Conservation (phyloP, 2,888 invertebrate genomes). For the Morpho achilles region DNA sequence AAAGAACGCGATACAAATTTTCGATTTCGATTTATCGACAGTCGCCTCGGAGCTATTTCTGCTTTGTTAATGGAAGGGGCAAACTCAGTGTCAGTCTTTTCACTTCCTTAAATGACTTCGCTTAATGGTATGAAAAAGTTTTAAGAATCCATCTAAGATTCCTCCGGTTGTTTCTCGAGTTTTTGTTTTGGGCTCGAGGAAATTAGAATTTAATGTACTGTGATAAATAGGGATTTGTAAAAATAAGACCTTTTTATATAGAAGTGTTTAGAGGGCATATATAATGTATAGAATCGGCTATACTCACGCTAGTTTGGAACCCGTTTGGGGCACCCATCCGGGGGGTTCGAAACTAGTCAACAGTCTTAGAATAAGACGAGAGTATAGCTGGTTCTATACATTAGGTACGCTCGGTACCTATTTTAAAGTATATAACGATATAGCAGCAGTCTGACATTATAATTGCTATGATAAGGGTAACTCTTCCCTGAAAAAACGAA, state of each 20-base stretch:
- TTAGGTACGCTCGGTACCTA: background rate
- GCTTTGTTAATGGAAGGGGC: conserved; percentile 61
- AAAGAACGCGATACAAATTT: conserved; percentile 19
- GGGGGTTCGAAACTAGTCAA: too few species aligned
- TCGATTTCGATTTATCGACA: conserved; percentile 59
- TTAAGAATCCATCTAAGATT: conserved; percentile 29
- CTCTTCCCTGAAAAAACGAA: too few species aligned
- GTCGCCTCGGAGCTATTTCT: conserved; percentile 49
- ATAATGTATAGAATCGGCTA: too few species aligned
- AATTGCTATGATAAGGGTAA: too few species aligned
- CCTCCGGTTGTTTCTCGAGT: conserved; percentile 26
- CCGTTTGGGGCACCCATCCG: too few species aligned
- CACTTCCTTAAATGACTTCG: conserved; percentile 54
- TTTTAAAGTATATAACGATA: too few species aligned
- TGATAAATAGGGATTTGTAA: conserved; percentile 20
- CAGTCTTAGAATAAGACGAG: too few species aligned
- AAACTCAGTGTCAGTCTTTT: conserved; percentile 48
- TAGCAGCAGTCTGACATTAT: too few species aligned
- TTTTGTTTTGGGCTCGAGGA: conserved; percentile 21
- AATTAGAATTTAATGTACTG: conserved; percentile 29
- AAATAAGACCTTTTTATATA: conserved; percentile 1
- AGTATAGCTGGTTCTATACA: too few species aligned
- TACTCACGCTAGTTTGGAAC: too few species aligned
- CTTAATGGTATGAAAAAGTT: conserved; percentile 39
- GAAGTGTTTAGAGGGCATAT: background rate